Evolutionary conservation across 2,797 vertebrate genomes (phyloP).

Genomic region (Trachops cirrhosus): DNA sequence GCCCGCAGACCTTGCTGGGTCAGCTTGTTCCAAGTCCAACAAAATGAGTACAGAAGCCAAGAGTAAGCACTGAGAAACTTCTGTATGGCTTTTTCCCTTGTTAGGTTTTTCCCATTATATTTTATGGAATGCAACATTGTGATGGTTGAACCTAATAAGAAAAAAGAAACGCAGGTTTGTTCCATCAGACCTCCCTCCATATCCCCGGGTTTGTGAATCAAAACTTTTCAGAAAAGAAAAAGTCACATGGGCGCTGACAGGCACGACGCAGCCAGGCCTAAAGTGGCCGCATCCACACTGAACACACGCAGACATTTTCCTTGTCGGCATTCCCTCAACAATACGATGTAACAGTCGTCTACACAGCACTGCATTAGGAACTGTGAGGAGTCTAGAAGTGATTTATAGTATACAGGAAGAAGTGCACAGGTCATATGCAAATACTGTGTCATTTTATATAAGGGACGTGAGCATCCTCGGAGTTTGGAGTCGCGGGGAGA

Average conservation of each 20-base stretch:
- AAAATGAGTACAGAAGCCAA: not conserved
- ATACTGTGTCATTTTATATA: not conserved
- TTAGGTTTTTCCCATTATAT: not conserved
- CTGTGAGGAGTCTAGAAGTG: too few relatives aligned
- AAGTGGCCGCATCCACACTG: fast-evolving
- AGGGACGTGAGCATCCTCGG: not conserved
- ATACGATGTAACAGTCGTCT: not conserved
- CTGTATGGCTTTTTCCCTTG: too few relatives aligned
- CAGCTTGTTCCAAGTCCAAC: not conserved
- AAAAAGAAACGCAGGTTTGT: not conserved
- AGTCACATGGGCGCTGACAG: not conserved
- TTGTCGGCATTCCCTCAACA: not conserved
- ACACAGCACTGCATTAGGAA: not conserved
- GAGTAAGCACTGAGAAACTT: not conserved
- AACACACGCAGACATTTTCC: not conserved
- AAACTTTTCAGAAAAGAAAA: not conserved
- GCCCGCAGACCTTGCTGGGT: not conserved
- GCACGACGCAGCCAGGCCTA: fast-evolving
- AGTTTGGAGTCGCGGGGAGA: too few relatives aligned
- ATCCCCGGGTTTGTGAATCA: not conserved
- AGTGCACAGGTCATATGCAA: too few relatives aligned
- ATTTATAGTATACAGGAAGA: not conserved
- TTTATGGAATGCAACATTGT: not conserved
- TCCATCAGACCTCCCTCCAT: not conserved
- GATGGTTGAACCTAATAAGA: not conserved